Conservation (phyloP, 1,140 invertebrate genomes). For the Lordiphosa stackelbergi region DNA sequence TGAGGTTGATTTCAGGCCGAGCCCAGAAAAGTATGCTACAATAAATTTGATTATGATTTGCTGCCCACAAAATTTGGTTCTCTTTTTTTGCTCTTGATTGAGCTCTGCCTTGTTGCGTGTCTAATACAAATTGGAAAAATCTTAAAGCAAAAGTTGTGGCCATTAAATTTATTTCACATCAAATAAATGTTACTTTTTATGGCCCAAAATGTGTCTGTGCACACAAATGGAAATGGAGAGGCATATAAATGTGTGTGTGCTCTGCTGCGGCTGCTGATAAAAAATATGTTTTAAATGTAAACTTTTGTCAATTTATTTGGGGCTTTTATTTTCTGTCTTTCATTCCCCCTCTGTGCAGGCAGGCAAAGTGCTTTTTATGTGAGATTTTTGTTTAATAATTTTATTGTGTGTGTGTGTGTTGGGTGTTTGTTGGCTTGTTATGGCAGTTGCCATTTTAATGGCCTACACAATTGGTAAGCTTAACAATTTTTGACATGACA, state of each 20-base stretch:
- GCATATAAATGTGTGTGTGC: constrained; percentile 1
- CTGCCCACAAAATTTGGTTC: neutral
- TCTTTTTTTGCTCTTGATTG: neutral
- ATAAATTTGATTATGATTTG: constrained; percentile 7
- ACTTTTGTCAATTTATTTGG: constrained; percentile 13
- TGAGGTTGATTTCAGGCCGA: neutral
- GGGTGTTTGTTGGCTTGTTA: constrained; percentile 31
- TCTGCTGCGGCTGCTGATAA: constrained; percentile 27
- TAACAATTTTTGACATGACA: too few relatives aligned
- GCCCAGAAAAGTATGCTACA: constrained; percentile 18
- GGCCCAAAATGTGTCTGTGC: too few relatives aligned
- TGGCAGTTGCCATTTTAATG: constrained; percentile 60
- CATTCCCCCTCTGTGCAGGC: constrained; percentile 6
- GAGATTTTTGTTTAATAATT: constrained; percentile 60
- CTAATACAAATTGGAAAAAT: too few relatives aligned
- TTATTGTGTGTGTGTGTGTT: constrained; percentile 29
- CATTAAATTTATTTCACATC: neutral
- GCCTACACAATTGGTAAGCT: constrained; percentile 35
- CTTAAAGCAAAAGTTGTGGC: too few relatives aligned
- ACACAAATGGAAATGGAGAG: too few relatives aligned
- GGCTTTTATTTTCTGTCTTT: neutral
- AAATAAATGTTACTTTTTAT: neutral
- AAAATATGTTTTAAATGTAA: constrained; percentile 26
- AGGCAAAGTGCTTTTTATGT: constrained; percentile 47
- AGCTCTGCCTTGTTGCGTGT: too few relatives aligned